phyloP scores from a whole-genome alignment of 2,888 invertebrate species.

The Drosophila suboccidentalis region DNA sequence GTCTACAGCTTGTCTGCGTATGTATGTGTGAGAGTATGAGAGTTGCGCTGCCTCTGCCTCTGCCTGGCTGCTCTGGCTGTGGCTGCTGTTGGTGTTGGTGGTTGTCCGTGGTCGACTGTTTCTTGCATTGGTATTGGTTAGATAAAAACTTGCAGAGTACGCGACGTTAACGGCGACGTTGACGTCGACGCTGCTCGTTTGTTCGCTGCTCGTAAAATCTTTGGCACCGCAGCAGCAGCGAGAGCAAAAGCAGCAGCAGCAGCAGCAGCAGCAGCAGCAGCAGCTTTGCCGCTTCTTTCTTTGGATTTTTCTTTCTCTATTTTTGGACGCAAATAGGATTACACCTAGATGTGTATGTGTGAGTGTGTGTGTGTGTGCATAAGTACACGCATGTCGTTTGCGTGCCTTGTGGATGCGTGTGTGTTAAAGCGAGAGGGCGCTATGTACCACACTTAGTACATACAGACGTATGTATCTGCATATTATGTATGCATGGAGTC shows the following conservation, averaged over 20 bases:
- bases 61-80: slow-evolving; percentile 18
- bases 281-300: slow-evolving; percentile 67
- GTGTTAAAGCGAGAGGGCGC: slow-evolving; percentile 49
- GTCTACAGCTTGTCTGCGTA: slow-evolving; percentile 15
- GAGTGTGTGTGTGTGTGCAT: slow-evolving; percentile 26
- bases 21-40: slow-evolving; percentile 25
- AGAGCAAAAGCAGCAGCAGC: slow-evolving; percentile 41
- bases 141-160: slow-evolving; percentile 70
- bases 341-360: slow-evolving; percentile 42
- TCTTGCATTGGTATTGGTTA: slow-evolving; percentile 66
- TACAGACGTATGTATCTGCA: slow-evolving; percentile 16
- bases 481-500: slow-evolving; percentile 20
- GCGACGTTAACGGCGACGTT: slow-evolving; percentile 21
- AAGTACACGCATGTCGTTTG: slow-evolving; percentile 59
- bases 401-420: slow-evolving; percentile 52
- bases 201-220: slow-evolving; percentile 51
- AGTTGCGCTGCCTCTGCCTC: slow-evolving; percentile 35
- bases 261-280: slow-evolving; percentile 50
- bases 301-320: slow-evolving; percentile 72
- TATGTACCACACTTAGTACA: slow-evolving; percentile 26
- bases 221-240: slow-evolving; percentile 42
- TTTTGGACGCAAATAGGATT: slow-evolving; percentile 80
- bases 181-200: slow-evolving; percentile 14
- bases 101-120: slow-evolving; percentile 38
- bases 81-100: slow-evolving; percentile 55